Base-by-base conservation (phyloP, 1,140 invertebrate species). In the Drosophila burlai region DNA sequence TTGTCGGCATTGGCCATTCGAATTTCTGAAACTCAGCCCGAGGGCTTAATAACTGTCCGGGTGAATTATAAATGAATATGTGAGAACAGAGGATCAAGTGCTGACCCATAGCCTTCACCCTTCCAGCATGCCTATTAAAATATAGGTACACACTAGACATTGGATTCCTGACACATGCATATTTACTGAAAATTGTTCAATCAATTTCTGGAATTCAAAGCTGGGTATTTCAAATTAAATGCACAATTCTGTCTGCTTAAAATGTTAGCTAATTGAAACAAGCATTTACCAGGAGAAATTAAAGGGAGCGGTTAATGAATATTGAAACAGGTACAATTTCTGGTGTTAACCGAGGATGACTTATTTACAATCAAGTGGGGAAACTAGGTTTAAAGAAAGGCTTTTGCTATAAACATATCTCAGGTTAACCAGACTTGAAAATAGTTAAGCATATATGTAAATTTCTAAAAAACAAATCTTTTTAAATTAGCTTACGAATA, bases 61-160 rank as follows among this genome's bases (percentile, higher is more conserved):
- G 65, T 64, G 42, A 76, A 81, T 81, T 68, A 81, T 75, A 68
- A 63, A 83, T 83, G 60, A 83, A 78, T 72, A 36, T 60, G 45
- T 73, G 26, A 54, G 29, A 71, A 31, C 49, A 60, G 43, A 61
- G 49, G 66, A 71, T 78, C 65, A 79, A 71, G 59, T 55, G 43
- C 46, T 8, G 46, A 26, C 46, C 46, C 21, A 47, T 10, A 24
- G 36, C 16, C 64, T 45, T 42, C 54, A 11, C 13, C 36, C 40
- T 43, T 16, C 24, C 26, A 13, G 7, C 24, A 24, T 36, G 36
- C n/a, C 52, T 15, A 42, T 71, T 71, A 38, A 71, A 21, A 64
- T 42, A 24, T 24, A 60, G 31, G 42, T 38, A 49, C 16, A 36
- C n/a, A 45, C 24, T 13, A 21, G 13, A 40, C 18, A 42, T 26